Evolutionary conservation across 1,140 invertebrate species (phyloP).

Genomic region (Saccostrea glomerata): DNA sequence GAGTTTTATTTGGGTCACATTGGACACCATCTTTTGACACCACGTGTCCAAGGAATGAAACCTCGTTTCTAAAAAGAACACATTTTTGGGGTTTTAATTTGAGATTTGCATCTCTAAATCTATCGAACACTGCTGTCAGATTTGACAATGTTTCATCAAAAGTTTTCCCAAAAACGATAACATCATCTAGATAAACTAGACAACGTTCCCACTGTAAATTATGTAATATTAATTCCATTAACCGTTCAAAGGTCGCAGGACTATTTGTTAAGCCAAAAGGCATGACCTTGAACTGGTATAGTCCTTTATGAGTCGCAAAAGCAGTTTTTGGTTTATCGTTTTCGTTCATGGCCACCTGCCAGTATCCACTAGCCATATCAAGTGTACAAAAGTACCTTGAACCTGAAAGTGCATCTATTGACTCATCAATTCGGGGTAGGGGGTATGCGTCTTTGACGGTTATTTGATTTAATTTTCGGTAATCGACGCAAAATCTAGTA

Average conservation of each 20-base stretch:
- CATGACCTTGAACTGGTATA: no score
- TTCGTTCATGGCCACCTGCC: no score
- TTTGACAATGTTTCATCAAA: conserved; percentile 53
- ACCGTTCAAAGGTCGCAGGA: conserved; percentile 43
- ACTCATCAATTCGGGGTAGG: no score
- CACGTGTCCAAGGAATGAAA: conserved; percentile 47
- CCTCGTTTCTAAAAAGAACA: background rate
- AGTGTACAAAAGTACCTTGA: no score
- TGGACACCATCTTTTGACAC: conserved; percentile 42
- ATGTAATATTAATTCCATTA: conserved; percentile 54
- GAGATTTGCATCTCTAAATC: conserved; percentile 56
- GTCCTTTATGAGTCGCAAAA: no score
- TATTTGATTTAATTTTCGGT: no score
- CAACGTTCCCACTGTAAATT: conserved; percentile 55
- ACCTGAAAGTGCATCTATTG: no score
- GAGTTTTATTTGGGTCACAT: conserved; percentile 37
- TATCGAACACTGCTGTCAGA: conserved; percentile 52
- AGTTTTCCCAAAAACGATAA: conserved; percentile 51
- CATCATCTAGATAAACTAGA: conserved; percentile 65
- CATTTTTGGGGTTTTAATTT: conserved; percentile 54
- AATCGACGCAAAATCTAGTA: no score
- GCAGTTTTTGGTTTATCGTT: no score
- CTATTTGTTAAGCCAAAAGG: no score
- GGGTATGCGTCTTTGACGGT: no score
- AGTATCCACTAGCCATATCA: no score